A percentile compares a stretch with the other conserved stretches of the same genome.
Evolutionary conservation across 2,797 vertebrate species (phyloP).

Genomic region (Ficedula albicollis): DNA sequence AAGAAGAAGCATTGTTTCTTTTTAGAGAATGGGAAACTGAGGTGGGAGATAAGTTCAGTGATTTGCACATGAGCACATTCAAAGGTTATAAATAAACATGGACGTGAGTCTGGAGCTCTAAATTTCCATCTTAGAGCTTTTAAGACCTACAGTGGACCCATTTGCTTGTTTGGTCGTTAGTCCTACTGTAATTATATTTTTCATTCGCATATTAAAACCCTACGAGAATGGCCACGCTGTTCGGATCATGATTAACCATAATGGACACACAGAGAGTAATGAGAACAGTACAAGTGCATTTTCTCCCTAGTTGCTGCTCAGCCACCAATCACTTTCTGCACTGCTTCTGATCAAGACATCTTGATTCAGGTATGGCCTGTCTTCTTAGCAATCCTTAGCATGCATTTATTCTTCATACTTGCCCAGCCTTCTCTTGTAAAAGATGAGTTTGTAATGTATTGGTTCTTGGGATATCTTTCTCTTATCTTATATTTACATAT

Average conservation of each 20-base stretch:
- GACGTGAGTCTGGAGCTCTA: background rate
- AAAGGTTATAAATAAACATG: background rate
- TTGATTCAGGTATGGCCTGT: background rate
- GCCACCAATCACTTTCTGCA: background rate
- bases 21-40: background rate
- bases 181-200: background rate
- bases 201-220: background rate
- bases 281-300: background rate
- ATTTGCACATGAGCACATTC: background rate
- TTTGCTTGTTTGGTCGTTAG: background rate
- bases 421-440: background rate
- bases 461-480: too few relatives aligned
- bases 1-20: background rate
- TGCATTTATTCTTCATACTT: background rate
- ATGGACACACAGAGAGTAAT: background rate
- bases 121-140: accelerated
- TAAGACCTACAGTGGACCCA: background rate
- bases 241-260: background rate
- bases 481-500: too few relatives aligned
- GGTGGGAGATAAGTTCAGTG: background rate
- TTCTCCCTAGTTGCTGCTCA: background rate
- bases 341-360: background rate
- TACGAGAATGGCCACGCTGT: accelerated
- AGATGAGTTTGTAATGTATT: background rate
- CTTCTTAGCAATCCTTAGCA: background rate